Conservation (phyloP, 2,113 vertebrate genomes). For the Phyllostomus hastatus region DNA sequence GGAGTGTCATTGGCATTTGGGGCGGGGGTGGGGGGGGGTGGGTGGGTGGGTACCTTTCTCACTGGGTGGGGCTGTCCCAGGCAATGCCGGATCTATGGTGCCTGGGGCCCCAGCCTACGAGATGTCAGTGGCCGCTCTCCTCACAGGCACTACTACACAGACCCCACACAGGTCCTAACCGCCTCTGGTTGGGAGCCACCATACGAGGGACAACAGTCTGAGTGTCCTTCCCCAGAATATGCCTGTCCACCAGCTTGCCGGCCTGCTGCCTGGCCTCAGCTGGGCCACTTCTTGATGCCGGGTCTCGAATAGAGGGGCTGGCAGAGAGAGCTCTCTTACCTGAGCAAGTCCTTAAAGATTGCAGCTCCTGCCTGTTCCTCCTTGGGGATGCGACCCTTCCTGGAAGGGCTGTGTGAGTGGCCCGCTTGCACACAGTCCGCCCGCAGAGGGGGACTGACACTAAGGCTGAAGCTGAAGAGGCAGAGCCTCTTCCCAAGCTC, state of each 20-base stretch:
- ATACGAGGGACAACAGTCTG: background rate
- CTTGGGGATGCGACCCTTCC: background rate
- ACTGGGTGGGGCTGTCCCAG: background rate
- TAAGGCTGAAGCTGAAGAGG: background rate
- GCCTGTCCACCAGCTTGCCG: background rate
- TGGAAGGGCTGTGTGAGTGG: background rate
- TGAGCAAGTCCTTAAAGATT: background rate
- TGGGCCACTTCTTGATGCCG: background rate
- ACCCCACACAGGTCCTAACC: background rate
- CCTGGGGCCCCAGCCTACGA: background rate
- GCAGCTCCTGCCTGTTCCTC: background rate
- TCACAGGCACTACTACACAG: background rate
- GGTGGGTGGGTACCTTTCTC: background rate
- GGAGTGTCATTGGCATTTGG: background rate
- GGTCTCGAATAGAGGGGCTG: background rate
- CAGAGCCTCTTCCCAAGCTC: background rate
- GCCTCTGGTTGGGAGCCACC: background rate
- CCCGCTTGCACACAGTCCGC: background rate
- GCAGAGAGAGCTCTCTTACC: background rate
- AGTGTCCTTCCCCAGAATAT: background rate
- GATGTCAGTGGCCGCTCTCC: background rate
- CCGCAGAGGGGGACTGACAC: background rate
- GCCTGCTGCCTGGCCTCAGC: background rate
- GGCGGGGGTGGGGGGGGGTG: background rate
- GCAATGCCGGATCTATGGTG: background rate